Evolutionary conservation across 2,888 invertebrate genomes (phyloP).

Genomic region (Latrodectus hesperus): DNA sequence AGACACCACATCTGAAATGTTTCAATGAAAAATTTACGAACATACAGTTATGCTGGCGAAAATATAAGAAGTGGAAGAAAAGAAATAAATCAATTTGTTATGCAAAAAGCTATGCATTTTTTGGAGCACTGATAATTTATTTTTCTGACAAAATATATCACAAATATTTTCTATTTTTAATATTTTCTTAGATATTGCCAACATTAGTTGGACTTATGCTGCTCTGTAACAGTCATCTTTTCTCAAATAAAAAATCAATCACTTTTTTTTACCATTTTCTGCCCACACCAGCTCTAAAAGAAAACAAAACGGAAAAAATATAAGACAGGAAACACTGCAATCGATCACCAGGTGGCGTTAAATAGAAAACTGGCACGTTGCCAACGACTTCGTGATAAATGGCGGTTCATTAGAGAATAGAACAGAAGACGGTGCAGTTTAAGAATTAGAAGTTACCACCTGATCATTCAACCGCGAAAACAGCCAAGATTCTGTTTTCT

Average conservation of each 20-base stretch:
- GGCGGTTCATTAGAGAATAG: constrained; percentile 45
- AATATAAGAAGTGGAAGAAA: no score
- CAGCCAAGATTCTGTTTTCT: constrained; percentile 48
- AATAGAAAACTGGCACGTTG: constrained; percentile 51
- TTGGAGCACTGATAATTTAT: no score
- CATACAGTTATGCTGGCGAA: no score
- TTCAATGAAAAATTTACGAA: no score
- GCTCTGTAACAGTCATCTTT: background rate
- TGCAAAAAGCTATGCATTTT: no score
- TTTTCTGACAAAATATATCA: no score
- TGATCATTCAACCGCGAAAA: constrained; percentile 57
- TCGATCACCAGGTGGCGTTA: constrained; percentile 61
- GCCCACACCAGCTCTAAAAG: background rate
- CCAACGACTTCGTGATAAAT: constrained; percentile 57
- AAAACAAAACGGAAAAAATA: constrained; percentile 4
- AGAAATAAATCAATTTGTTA: no score
- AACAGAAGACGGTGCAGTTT: constrained; percentile 40
- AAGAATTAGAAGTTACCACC: constrained; percentile 51
- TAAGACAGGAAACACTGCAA: constrained; percentile 20
- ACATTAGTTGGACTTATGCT: background rate
- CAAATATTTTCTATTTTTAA: no score
- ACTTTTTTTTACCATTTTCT: constrained; percentile 18
- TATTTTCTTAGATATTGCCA: constrained; percentile 1
- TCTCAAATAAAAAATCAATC: constrained; percentile 35
- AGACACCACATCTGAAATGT: no score